These are phyloP conservation scores for Opisthograptis luteolata DNA, from an alignment of 2,888 invertebrate species.

Conservation along the genomic window DNA sequence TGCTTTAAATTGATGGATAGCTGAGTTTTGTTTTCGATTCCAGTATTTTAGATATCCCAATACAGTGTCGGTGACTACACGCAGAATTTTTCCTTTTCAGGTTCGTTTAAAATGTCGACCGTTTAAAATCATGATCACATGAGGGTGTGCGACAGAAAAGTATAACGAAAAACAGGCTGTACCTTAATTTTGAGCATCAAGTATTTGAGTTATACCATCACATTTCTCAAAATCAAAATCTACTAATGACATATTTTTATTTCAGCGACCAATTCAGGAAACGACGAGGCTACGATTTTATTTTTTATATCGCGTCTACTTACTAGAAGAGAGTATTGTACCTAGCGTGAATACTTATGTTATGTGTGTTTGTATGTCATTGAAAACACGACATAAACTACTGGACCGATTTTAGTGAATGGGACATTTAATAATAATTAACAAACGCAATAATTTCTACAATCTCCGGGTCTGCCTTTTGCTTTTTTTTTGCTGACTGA, in stretches of 20 bases:
- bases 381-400: too few relatives aligned
- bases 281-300: conserved; percentile 44
- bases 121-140: conserved; percentile 18
- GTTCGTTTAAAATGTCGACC: conserved; percentile 39
- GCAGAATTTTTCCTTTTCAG: conserved; percentile 64
- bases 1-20: too few relatives aligned
- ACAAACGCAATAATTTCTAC: too few relatives aligned
- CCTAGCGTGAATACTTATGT: too few relatives aligned
- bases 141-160: conserved; percentile 26
- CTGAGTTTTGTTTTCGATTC: background rate
- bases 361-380: too few relatives aligned
- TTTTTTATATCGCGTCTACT: conserved; percentile 38
- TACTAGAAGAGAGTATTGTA: too few relatives aligned
- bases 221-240: conserved; percentile 36
- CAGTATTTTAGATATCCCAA: background rate
- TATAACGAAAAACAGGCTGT: conserved; percentile 14
- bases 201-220: conserved; percentile 2
- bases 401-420: too few relatives aligned
- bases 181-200: too few relatives aligned
- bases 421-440: too few relatives aligned
- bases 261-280: conserved; percentile 55
- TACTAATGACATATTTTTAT: conserved; percentile 59
- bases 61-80: conserved; percentile 53
- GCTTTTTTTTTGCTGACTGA: too few relatives aligned
- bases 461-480: too few relatives aligned